Percentiles rank a stretch among this genome's conserved stretches.
phyloP scores from a whole-genome alignment of 1,140 invertebrate genomes.

The Chelonus insularis region DNA sequence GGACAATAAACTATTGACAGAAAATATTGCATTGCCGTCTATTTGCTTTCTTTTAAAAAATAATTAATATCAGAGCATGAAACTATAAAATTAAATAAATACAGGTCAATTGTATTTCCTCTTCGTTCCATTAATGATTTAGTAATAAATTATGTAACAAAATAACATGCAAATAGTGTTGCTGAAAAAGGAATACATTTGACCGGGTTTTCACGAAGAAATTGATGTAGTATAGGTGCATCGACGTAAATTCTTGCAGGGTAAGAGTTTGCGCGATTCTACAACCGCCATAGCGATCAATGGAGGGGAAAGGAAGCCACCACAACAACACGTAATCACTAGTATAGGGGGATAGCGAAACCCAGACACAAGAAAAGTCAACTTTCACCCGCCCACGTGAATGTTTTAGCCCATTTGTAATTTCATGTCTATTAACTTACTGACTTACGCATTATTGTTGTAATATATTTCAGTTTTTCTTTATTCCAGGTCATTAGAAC shows the following conservation, averaged over 20 bases:
- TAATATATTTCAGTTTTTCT: background rate
- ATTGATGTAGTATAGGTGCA: background rate
- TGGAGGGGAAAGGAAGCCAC: constrained; percentile 9
- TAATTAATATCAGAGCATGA: too few relatives aligned
- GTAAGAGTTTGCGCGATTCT: constrained; percentile 8
- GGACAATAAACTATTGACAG: too few relatives aligned
- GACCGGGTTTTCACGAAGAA: constrained; percentile 3
- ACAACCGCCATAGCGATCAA: constrained; percentile 8
- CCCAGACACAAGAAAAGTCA: constrained; percentile 33
- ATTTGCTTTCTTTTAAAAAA: too few relatives aligned
- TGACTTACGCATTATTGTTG: constrained; percentile 30
- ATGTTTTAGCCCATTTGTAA: constrained; percentile 20
- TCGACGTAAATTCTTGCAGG: background rate
- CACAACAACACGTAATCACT: constrained; percentile 1
- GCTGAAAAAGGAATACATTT: constrained; percentile 9
- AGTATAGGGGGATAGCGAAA: background rate
- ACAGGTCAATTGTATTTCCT: too few relatives aligned
- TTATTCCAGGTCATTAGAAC: too few relatives aligned
- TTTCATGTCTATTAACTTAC: constrained; percentile 30
- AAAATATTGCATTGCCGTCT: too few relatives aligned
- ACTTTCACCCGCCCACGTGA: constrained; percentile 51
- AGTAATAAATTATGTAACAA: constrained; percentile 8
- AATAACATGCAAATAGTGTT: constrained; percentile 9
- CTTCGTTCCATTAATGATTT: too few relatives aligned
- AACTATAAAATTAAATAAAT: too few relatives aligned